Conservation (phyloP, 2,888 invertebrate species). For the Calliphora vomitoria region DNA sequence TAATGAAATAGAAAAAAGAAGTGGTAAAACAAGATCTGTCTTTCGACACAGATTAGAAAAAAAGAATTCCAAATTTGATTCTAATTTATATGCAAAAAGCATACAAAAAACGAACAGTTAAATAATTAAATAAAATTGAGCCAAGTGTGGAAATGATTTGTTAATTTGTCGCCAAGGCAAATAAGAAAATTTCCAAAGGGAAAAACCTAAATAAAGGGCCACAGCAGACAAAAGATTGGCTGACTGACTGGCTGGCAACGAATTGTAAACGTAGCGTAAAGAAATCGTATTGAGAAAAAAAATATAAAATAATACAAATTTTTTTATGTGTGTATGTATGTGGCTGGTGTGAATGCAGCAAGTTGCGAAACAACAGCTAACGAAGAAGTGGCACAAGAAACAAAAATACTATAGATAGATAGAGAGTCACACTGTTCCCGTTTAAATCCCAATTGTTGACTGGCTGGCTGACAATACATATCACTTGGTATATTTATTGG, state of each 20-base stretch:
- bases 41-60: constrained; percentile 71
- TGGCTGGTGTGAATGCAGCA: constrained; percentile 69
- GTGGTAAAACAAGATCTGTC: constrained; percentile 73
- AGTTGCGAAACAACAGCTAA: constrained; percentile 70
- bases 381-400: constrained; percentile 70
- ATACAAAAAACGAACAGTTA: constrained; percentile 35
- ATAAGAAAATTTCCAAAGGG: background rate
- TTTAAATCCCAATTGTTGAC: constrained; percentile 56
- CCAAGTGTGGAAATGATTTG: constrained; percentile 22
- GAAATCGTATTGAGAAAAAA: constrained; percentile 51
- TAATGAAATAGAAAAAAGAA: constrained; percentile 68
- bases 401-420: constrained; percentile 37
- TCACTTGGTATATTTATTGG: constrained; percentile 23
- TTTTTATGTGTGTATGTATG: constrained; percentile 40
- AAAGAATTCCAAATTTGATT: constrained; percentile 66
- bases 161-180: constrained; percentile 11
- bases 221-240: constrained; percentile 55
- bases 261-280: constrained; percentile 72
- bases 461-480: constrained; percentile 45
- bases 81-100: constrained; percentile 66
- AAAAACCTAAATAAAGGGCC: constrained; percentile 56
- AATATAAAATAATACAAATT: constrained; percentile 25
- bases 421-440: constrained; percentile 59
- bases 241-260: constrained; percentile 45
- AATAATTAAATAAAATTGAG: constrained; percentile 38